A percentile compares a stretch with the other conserved stretches of the same genome.
These are phyloP conservation scores for Lagothrix lagotricha DNA, from an alignment of 2,797 vertebrate species.

Conservation along the genomic window DNA sequence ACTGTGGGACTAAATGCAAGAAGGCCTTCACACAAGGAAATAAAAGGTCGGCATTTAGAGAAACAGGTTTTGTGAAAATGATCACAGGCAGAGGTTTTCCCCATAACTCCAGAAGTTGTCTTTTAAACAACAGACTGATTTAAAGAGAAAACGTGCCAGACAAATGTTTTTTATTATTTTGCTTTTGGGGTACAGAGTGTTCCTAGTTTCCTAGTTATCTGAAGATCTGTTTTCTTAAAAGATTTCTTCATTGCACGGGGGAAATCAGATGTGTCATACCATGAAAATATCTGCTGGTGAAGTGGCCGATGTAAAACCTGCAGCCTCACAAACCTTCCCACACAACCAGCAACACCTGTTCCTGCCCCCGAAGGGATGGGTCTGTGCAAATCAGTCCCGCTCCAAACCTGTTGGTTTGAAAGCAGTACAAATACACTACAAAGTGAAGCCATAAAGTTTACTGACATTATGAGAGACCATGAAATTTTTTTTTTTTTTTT, in stretches of 20 bases:
- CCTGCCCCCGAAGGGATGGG: no score
- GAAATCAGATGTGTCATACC: not conserved
- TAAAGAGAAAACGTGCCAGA: not conserved
- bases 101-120: not conserved
- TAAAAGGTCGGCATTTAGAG: not conserved
- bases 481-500: not conserved
- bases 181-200: not conserved
- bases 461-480: not conserved
- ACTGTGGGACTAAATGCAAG: not conserved
- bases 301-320: not conserved
- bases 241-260: not conserved
- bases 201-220: not conserved
- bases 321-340: not conserved
- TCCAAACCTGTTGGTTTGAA: not conserved
- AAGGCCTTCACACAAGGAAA: not conserved
- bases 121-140: not conserved
- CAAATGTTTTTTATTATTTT: not conserved
- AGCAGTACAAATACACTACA: not conserved
- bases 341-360: not conserved
- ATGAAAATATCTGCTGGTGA: not conserved
- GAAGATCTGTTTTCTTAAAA: not conserved
- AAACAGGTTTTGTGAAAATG: not conserved
- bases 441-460: not conserved
- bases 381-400: not conserved
- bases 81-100: not conserved